phyloP scores from a whole-genome alignment of 2,797 vertebrate species.

The Sebastes umbrosus region DNA sequence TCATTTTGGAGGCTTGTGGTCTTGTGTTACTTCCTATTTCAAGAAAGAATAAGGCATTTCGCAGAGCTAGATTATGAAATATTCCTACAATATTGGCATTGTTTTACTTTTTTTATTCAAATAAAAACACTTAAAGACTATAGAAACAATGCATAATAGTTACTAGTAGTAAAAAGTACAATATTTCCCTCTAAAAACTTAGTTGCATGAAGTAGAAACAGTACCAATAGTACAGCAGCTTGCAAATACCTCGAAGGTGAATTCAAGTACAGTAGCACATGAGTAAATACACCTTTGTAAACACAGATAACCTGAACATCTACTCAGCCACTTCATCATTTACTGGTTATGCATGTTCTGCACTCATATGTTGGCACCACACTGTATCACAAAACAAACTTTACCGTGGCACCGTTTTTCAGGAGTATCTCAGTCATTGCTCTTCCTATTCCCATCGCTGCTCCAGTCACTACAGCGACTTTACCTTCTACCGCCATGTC shows the following conservation, averaged over 20 bases:
- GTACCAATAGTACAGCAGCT: background rate
- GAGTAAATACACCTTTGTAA: too few relatives aligned
- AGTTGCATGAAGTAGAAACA: background rate
- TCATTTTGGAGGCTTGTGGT: background rate
- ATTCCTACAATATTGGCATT: background rate
- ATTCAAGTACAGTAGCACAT: too few relatives aligned
- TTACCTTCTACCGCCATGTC: slow-evolving; percentile 67
- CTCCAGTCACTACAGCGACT: slow-evolving; percentile 77
- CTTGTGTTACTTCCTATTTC: background rate
- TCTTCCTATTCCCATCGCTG: slow-evolving; percentile 75
- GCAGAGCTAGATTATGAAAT: background rate
- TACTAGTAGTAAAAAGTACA: background rate
- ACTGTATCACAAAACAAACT: background rate
- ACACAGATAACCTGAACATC: background rate
- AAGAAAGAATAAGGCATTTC: background rate
- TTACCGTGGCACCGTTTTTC: slow-evolving; percentile 78
- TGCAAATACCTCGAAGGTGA: background rate
- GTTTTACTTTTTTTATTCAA: too few relatives aligned
- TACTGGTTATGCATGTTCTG: background rate
- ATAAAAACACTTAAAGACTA: background rate
- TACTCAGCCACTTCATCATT: rapidly evolving
- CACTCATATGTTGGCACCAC: background rate
- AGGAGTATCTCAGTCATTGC: slow-evolving; percentile 72
- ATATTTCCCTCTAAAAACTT: background rate
- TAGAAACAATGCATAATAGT: background rate